Evolutionary conservation across 2,113 vertebrate species (phyloP).

Genomic region (Stegastes partitus): DNA sequence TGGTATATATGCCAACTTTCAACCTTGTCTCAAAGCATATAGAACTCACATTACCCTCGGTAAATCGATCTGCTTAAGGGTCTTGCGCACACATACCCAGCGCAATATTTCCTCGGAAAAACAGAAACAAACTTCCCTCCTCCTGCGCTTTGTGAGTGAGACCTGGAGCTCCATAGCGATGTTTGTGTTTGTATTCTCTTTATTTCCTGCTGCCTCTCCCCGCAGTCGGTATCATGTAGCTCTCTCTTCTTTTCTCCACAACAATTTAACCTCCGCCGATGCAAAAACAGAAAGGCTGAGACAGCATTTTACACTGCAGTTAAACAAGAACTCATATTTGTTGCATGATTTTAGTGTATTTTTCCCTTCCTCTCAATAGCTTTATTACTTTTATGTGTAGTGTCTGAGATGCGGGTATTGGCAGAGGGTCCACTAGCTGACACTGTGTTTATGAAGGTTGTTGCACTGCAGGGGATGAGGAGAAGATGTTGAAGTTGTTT

Average conservation of each 20-base stretch:
- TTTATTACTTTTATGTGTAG: background rate
- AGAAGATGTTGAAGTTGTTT: no score
- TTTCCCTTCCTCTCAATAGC: background rate
- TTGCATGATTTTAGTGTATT: background rate
- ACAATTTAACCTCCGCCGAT: background rate
- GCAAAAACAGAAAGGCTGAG: background rate
- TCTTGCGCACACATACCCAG: background rate
- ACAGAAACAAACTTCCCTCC: background rate
- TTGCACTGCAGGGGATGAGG: background rate
- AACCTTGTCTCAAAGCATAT: background rate
- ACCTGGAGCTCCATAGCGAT: background rate
- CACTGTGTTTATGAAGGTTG: no score
- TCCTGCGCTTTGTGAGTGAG: background rate
- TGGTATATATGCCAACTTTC: background rate
- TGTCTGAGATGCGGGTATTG: no score
- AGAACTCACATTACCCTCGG: background rate
- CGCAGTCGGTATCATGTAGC: background rate
- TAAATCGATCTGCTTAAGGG: background rate
- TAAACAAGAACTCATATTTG: background rate
- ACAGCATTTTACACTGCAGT: background rate
- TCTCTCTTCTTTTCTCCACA: background rate
- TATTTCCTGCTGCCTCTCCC: slow-evolving; percentile 4
- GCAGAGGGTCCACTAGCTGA: no score
- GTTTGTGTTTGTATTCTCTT: slow-evolving; percentile 7
- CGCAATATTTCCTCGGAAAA: background rate